Conservation (phyloP, 2,113 vertebrate species). For the Pseudorasbora parva region DNA sequence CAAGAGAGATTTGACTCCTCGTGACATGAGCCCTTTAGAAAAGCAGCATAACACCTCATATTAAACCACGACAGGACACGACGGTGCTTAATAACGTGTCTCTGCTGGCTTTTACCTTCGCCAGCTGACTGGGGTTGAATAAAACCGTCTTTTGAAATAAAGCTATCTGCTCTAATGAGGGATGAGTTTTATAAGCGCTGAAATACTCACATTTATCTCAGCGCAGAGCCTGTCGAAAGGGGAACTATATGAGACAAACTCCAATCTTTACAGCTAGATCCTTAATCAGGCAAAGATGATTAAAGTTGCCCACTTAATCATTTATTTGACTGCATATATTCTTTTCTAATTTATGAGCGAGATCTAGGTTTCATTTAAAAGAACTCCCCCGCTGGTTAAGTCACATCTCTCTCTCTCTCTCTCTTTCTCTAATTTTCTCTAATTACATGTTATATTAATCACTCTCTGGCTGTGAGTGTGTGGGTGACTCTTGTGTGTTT, state of each 20-base stretch:
- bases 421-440: constrained; percentile 26
- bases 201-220: background rate
- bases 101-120: background rate
- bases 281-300: constrained; percentile 47
- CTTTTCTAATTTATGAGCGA: constrained; percentile 42
- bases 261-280: constrained; percentile 1
- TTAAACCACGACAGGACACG: background rate
- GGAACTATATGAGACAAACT: background rate
- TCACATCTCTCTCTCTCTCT: constrained; percentile 12
- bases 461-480: constrained; percentile 21
- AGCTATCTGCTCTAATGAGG: constrained; percentile 4
- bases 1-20: background rate
- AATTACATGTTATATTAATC: constrained; percentile 54
- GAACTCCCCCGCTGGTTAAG: constrained; percentile 36
- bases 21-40: background rate
- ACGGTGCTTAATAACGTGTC: background rate
- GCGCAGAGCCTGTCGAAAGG: background rate
- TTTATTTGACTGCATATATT: constrained; percentile 37
- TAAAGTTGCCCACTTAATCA: constrained; percentile 48
- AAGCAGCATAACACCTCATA: background rate
- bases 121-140: background rate
- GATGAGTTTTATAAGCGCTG: constrained; percentile 24
- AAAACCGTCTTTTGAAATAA: constrained; percentile 13
- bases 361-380: constrained; percentile 36
- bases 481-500: constrained; percentile 26